Percentiles rank a stretch among this genome's conserved stretches.
Conservation (phyloP, 2,797 vertebrate genomes). For the Muraenolepis orangiensis region DNA sequence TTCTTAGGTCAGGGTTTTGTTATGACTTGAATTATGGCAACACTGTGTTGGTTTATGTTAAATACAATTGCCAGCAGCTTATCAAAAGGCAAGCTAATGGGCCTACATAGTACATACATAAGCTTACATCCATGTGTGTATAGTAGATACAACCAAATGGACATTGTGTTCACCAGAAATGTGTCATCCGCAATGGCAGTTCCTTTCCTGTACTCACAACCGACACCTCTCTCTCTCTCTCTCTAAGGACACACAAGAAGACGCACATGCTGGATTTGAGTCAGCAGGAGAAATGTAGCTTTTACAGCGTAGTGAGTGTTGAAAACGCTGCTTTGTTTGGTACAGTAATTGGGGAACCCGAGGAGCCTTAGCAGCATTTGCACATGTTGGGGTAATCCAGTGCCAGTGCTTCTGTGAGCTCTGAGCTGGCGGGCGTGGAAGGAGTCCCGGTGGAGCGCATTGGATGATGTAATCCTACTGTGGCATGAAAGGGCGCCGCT, state of each 20-base stretch:
- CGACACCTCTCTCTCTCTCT: conserved; percentile 11
- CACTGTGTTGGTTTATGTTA: neutral
- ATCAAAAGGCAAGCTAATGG: conserved; percentile 14
- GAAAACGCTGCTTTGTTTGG: conserved; percentile 32
- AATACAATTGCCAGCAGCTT: conserved; percentile 10
- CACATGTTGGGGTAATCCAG: conserved; percentile 54
- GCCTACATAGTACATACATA: too few relatives aligned
- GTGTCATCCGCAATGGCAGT: neutral
- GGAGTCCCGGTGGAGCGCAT: conserved; percentile 60
- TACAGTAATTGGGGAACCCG: conserved; percentile 63
- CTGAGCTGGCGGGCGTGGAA: conserved; percentile 44
- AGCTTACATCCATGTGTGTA: too few relatives aligned
- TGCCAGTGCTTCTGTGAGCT: conserved; percentile 46
- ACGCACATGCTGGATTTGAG: conserved; percentile 22
- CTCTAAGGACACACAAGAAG: conserved; percentile 34
- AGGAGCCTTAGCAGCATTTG: conserved; percentile 57
- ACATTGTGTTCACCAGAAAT: neutral
- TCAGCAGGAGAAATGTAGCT: conserved; percentile 33
- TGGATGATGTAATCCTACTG: conserved; percentile 54
- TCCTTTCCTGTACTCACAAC: conserved; percentile 26
- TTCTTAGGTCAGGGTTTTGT: neutral
- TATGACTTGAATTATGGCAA: neutral
- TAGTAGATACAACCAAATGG: neutral
- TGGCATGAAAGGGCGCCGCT: conserved; percentile 36
- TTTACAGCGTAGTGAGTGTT: conserved; percentile 45